Evolutionary conservation across 1,140 invertebrate genomes (phyloP), one percentile per base, ranked within the genome.

Genomic region (Mizuhopecten yessoensis): DNA sequence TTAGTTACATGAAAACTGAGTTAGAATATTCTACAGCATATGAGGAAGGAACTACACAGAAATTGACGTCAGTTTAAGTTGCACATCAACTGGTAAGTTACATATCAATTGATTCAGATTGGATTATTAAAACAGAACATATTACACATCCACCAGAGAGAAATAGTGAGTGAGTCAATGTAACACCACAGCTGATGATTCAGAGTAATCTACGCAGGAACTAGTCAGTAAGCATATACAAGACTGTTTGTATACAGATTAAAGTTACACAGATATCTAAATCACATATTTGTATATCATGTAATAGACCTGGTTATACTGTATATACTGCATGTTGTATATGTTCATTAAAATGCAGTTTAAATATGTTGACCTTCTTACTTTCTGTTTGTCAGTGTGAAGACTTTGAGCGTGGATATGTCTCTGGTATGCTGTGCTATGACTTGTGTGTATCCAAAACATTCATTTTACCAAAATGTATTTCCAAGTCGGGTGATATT

Each of bases 361-460:
- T 39, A 39, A 7, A 13, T 39, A 39, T 39, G 13, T 39, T 45
- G 17, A 45, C 17, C 42, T 1, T 17, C 17, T 20, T 75, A 2
- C 9, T 29, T 0, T 75, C 57, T 75, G 57, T 75, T 75, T 29
- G n/a, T 29, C 57, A 75, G 57, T 75, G 57, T 75, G 57, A 75
- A 75, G 57, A 75, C 5, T 75, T 29, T 29, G 57, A 75, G 23
- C 9, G n/a, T 0, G 57, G 57, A 9, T 75, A 75, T 75, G 57
- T 17, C 23, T 9, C 57, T n/a, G 57, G 57, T 9, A 3, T 29
- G 0, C 57, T 75, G 23, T 75, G 57, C 57, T 17, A 75, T 75
- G 57, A 75, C 57, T n/a, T 75, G 57, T 75, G 57, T n/a, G 29
- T 75, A n/a, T 75, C 57, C 57, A 75, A 11, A 75, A 75, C 57